Percentiles rank a stretch among this genome's conserved stretches.
Evolutionary conservation across 2,888 invertebrate genomes (phyloP).

Genomic region (Acleris literana): DNA sequence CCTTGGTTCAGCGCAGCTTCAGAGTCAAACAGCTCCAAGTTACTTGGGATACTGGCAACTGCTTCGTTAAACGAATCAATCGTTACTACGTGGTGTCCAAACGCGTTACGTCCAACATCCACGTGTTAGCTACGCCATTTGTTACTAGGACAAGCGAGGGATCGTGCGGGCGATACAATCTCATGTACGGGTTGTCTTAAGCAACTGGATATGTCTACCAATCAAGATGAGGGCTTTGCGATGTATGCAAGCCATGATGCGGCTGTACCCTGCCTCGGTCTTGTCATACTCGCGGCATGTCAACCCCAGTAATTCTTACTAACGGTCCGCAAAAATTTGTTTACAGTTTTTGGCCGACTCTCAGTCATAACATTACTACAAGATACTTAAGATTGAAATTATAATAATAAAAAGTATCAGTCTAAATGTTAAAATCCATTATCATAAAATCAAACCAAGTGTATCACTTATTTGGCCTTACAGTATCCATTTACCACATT

Average conservation of each 20-base stretch:
- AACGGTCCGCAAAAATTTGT: constrained; percentile 56
- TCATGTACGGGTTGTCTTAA: constrained; percentile 35
- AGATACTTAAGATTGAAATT: too few species aligned
- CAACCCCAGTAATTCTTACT: constrained; percentile 47
- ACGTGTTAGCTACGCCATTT: constrained; percentile 16
- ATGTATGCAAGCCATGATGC: constrained; percentile 46
- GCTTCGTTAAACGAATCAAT: constrained; percentile 9
- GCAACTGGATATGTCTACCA: constrained; percentile 53
- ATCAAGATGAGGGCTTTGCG: constrained; percentile 44
- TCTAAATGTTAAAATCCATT: too few species aligned
- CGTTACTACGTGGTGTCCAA: constrained; percentile 26
- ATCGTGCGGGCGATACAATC: constrained; percentile 7
- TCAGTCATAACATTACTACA: too few species aligned
- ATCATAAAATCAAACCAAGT: too few species aligned
- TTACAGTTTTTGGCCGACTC: constrained; percentile 18
- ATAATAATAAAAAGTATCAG: too few species aligned
- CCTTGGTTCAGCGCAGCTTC: too few species aligned
- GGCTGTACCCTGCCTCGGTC: constrained; percentile 7
- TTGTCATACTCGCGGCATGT: constrained; percentile 59
- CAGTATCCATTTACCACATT: too few species aligned
- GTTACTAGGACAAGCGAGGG: constrained; percentile 25
- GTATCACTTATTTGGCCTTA: too few species aligned
- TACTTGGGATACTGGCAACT: background rate
- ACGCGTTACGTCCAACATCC: background rate
- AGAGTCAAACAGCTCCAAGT: background rate